Percentiles rank a stretch among this genome's conserved stretches.
These are phyloP conservation scores for Antechinus flavipes DNA, from an alignment of 2,113 vertebrate species.

Conservation along the genomic window DNA sequence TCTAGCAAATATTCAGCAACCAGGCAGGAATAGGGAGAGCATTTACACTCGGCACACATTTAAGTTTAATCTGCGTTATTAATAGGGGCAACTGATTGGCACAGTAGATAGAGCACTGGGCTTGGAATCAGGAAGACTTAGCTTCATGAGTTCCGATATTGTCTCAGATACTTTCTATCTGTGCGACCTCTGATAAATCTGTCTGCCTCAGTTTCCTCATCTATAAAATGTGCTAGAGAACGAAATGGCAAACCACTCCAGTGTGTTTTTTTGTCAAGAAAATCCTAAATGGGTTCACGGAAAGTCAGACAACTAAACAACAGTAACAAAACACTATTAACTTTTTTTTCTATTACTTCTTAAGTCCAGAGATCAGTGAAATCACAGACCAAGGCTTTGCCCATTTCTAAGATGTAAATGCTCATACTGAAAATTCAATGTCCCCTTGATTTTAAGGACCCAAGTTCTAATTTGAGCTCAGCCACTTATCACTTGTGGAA, in stretches of 20 bases:
- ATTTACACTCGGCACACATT: neutral
- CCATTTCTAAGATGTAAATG: neutral
- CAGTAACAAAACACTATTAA: neutral
- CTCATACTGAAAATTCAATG: neutral
- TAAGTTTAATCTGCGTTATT: neutral
- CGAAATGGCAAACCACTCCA: neutral
- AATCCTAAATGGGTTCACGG: neutral
- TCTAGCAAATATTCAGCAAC: neutral
- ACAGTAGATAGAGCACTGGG: neutral
- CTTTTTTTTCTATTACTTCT: neutral
- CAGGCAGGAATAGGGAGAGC: neutral
- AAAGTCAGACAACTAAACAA: neutral
- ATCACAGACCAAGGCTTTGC: neutral
- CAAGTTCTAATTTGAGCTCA: neutral
- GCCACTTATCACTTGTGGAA: neutral
- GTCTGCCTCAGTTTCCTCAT: neutral
- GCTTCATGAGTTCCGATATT: neutral
- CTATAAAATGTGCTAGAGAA: neutral
- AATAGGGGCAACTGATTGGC: neutral
- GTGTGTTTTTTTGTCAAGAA: neutral
- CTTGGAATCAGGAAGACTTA: neutral
- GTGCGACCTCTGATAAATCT: neutral
- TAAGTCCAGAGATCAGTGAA: neutral
- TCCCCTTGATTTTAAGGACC: neutral
- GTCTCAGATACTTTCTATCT: neutral